Evolutionary conservation across 1,140 invertebrate species (phyloP), one percentile per base, ranked within the genome.

Genomic region (Panonychus citri): DNA sequence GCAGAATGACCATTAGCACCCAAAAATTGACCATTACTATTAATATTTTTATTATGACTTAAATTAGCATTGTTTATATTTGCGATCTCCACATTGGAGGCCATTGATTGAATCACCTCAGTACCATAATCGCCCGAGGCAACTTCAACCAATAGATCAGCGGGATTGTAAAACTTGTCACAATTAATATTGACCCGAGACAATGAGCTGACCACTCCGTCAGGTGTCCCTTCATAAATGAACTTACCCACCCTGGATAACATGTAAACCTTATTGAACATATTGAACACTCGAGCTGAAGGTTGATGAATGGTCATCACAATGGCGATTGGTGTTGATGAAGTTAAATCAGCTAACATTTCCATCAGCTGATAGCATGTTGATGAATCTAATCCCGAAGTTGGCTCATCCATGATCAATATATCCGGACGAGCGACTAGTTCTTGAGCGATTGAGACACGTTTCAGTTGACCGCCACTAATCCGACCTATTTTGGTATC

Each of bases 401-500:
- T 59, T 34, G 57, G 57, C 34, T 59, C 57, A 37, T 59, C 57
- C 43, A 59, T 15, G 21, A 59, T 50, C 10, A 59, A 37, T 50
- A 59, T 51, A 27, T 56, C 34, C 0, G 54, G 53, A 26, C 37
- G 26, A 3, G 39, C 30, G 12, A 52, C 57, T 27, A 59, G 26
- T 49, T 59, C 57, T 30, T 55, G 53, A 30, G 53, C 57, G 26
- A 59, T 59, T 0, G 57, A 54, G 28, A 59, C 17, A n/a, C 57
- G 40, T 43, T 59, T 59, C 28, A 43, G 10, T 55, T 59, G 57
- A 17, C 57, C 57, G 8, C 57, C 57, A 21, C 27, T 37, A 3
- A 24, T 34, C 8, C 25, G 12, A 10, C 21, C 24, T 4, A 55
- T 34, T 40, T 27, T 13, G 2, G 40, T 59, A 19, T 59, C 34